These are phyloP conservation scores for Saccopteryx leptura DNA, from an alignment of 2,113 vertebrate species.

Conservation along the genomic window DNA sequence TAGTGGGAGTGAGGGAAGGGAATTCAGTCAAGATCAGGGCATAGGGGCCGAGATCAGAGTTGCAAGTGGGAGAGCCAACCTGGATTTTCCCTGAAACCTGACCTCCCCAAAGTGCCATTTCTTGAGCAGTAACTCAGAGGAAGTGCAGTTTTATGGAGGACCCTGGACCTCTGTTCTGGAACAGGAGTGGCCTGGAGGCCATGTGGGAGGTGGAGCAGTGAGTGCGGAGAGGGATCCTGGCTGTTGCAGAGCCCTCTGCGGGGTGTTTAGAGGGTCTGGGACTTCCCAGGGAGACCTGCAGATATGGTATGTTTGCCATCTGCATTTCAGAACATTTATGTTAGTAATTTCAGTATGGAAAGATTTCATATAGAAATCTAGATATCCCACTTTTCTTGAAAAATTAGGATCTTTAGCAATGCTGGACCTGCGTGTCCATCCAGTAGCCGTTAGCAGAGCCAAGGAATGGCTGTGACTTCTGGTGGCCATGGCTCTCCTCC, in stretches of 20 bases:
- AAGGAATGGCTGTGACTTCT: neutral
- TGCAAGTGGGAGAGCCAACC: neutral
- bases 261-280: neutral
- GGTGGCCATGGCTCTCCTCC: neutral
- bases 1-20: neutral
- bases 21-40: neutral
- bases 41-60: neutral
- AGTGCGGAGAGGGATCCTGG: neutral
- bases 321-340: neutral
- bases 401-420: neutral
- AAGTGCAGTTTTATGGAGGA: neutral
- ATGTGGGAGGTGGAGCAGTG: neutral
- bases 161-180: neutral
- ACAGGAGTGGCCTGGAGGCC: neutral
- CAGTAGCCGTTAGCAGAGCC: accelerated
- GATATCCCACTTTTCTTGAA: neutral
- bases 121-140: neutral
- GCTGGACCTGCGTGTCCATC: neutral
- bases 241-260: neutral
- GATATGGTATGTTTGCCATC: neutral
- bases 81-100: neutral
- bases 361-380: neutral
- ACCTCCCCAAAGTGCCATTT: accelerated
- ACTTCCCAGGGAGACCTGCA: neutral
- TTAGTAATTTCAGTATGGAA: neutral